These are phyloP conservation scores for Epistrophe grossulariae DNA, from an alignment of 2,888 invertebrate species.

Conservation along the genomic window DNA sequence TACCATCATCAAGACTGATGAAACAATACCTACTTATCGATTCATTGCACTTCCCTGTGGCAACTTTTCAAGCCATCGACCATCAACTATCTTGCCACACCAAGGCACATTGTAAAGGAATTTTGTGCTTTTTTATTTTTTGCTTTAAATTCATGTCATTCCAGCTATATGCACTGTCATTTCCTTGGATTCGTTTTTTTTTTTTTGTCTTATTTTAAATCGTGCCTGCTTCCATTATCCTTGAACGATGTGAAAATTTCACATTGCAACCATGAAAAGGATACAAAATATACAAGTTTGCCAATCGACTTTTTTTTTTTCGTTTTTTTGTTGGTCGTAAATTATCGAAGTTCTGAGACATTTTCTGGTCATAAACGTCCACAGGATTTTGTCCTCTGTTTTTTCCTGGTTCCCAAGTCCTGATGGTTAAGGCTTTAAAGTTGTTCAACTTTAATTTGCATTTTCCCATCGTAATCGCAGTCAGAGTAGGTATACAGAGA, in stretches of 20 bases:
- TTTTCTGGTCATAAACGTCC: slow-evolving; percentile 37
- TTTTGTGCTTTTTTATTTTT: background rate
- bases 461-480: slow-evolving; percentile 7
- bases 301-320: slow-evolving; percentile 33
- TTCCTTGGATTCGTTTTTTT: slow-evolving; percentile 27
- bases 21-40: slow-evolving; percentile 70
- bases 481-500: too few relatives aligned
- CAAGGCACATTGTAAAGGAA: slow-evolving; percentile 8
- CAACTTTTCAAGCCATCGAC: slow-evolving; percentile 50
- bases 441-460: slow-evolving; percentile 68
- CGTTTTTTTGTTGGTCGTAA: slow-evolving; percentile 41
- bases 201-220: background rate
- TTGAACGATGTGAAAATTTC: slow-evolving; percentile 59
- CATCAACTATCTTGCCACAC: slow-evolving; percentile 41
- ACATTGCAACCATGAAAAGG: slow-evolving; percentile 39
- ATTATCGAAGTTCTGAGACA: slow-evolving; percentile 60
- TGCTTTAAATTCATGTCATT: slow-evolving; percentile 62
- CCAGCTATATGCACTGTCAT: slow-evolving; percentile 47
- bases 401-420: background rate
- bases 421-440: slow-evolving; percentile 26
- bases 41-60: slow-evolving; percentile 58
- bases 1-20: background rate
- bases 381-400: slow-evolving; percentile 14
- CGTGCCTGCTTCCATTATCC: slow-evolving; percentile 60
- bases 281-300: slow-evolving; percentile 40